phyloP scores from a whole-genome alignment of 2,113 vertebrate genomes.

The Tor tambroides region DNA sequence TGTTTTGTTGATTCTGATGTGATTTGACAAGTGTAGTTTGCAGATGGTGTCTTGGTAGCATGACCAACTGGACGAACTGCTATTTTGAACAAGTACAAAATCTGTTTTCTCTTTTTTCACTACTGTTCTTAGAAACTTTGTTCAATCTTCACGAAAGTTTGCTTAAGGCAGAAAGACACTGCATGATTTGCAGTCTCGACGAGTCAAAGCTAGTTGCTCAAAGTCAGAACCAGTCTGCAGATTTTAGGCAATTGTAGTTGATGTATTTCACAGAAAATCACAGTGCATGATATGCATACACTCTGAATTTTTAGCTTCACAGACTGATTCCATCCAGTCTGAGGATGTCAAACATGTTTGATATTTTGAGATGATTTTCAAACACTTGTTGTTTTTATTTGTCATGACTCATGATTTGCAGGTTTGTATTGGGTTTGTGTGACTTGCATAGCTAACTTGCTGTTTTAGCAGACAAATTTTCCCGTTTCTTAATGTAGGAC shows the following conservation, averaged over 20 bases:
- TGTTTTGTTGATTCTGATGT: conserved; percentile 23
- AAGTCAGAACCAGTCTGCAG: not conserved
- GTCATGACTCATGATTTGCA: no score
- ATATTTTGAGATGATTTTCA: not conserved
- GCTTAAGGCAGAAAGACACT: not conserved
- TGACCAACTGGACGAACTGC: not conserved
- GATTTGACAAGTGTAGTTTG: not conserved
- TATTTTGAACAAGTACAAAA: not conserved
- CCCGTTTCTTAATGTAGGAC: no score
- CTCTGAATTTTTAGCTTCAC: not conserved
- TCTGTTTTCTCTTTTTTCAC: not conserved
- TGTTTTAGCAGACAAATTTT: not conserved
- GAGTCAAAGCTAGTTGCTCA: not conserved
- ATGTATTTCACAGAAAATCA: not conserved
- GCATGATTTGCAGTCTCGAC: not conserved
- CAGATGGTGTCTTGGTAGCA: not conserved
- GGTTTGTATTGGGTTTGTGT: not conserved
- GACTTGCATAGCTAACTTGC: not conserved
- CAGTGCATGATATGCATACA: not conserved
- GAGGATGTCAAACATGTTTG: not conserved
- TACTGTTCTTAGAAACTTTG: not conserved
- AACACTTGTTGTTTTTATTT: not conserved
- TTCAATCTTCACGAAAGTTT: not conserved
- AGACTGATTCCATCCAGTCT: not conserved
- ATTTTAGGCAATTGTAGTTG: not conserved